Evolutionary conservation across 2,113 vertebrate genomes (phyloP).

Genomic region (Salminus brasiliensis): DNA sequence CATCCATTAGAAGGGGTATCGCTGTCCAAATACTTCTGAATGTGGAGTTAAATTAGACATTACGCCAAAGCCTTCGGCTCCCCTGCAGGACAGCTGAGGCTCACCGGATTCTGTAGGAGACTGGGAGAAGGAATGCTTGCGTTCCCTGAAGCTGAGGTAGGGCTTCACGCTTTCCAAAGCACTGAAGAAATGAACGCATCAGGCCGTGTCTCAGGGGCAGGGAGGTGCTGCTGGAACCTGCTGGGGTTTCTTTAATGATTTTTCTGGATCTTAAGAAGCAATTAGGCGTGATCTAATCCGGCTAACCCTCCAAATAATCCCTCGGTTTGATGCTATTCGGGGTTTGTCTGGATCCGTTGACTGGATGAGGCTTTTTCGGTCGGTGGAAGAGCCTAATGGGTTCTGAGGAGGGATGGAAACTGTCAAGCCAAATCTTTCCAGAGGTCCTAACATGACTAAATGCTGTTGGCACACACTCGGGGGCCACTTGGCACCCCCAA

Average conservation of each 20-base stretch:
- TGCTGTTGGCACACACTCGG: no score
- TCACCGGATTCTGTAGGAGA: background rate
- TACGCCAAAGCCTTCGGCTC: no score
- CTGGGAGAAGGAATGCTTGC: conserved; percentile 16
- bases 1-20: no score
- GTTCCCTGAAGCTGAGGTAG: conserved; percentile 26
- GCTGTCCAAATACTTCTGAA: no score
- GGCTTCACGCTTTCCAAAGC: background rate
- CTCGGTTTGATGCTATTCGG: background rate
- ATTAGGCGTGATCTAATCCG: background rate
- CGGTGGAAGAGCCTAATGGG: background rate
- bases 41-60: no score
- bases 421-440: no score
- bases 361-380: background rate
- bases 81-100: background rate
- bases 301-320: background rate
- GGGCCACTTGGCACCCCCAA: no score
- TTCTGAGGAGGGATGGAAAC: background rate
- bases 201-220: conserved; percentile 13
- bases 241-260: background rate
- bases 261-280: background rate
- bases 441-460: no score
- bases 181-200: conserved; percentile 14
- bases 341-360: conserved; percentile 1
- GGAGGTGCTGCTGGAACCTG: background rate